These are phyloP conservation scores for Oreamnos americanus DNA, from an alignment of 2,113 vertebrate genomes.

Conservation along the genomic window DNA sequence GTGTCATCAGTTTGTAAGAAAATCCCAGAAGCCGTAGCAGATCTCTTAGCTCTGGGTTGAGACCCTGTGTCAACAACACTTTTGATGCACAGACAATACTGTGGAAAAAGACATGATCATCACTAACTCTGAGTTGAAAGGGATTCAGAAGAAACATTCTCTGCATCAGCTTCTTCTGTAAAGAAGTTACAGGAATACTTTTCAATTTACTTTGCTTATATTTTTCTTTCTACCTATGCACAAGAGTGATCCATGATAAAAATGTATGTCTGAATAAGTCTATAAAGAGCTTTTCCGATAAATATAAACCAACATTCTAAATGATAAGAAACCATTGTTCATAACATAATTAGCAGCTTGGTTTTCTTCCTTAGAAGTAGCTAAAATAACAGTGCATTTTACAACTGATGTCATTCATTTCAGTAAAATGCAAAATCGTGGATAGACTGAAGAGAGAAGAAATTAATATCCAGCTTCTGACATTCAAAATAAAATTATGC, in stretches of 20 bases:
- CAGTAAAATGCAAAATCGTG: background rate
- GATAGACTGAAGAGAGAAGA: background rate
- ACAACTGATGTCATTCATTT: background rate
- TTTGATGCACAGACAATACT: background rate
- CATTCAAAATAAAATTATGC: background rate
- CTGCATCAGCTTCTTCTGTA: background rate
- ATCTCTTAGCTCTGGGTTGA: background rate
- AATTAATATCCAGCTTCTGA: background rate
- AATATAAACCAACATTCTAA: background rate
- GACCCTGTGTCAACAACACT: too few species aligned
- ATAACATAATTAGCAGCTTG: constrained; percentile 19
- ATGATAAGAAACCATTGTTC: background rate
- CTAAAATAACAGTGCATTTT: constrained; percentile 34
- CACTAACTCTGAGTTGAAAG: background rate
- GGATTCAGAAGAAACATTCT: background rate
- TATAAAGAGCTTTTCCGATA: background rate
- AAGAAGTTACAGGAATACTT: background rate
- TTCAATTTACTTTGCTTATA: background rate
- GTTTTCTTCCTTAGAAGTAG: background rate
- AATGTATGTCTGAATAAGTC: background rate
- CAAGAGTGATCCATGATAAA: background rate
- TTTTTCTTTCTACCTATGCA: background rate
- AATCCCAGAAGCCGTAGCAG: background rate
- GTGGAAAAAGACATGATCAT: background rate
- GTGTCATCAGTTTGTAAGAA: background rate